These are phyloP conservation scores for Malaclemys terrapin DNA, from an alignment of 2,113 vertebrate species.

Conservation along the genomic window DNA sequence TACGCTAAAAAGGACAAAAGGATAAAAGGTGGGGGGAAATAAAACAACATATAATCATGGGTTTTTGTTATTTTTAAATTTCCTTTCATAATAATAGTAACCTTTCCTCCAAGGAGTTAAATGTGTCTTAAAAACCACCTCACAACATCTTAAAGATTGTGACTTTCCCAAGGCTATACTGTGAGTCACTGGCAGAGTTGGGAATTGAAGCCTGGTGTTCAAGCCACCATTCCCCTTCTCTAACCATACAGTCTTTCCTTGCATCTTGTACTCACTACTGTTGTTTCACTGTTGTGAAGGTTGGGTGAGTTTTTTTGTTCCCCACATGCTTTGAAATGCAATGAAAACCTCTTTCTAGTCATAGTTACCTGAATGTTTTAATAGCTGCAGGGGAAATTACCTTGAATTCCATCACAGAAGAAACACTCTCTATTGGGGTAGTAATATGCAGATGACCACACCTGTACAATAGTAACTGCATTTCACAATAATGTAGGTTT, in stretches of 20 bases:
- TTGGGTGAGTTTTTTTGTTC: not conserved
- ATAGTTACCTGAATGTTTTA: not conserved
- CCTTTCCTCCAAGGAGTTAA: not conserved
- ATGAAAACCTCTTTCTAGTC: not conserved
- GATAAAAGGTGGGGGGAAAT: not conserved
- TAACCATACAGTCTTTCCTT: not conserved
- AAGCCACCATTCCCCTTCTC: not conserved
- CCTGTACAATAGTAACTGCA: not conserved
- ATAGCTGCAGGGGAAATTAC: not conserved
- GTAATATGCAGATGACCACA: not conserved
- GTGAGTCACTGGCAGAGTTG: not conserved
- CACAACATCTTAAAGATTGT: not conserved
- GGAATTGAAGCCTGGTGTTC: not conserved
- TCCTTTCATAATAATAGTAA: conserved; percentile 8
- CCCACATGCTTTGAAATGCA: not conserved
- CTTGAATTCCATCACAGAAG: not conserved
- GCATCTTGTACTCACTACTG: not conserved
- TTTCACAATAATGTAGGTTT: not conserved
- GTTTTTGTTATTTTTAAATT: conserved; percentile 2
- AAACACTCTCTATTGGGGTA: not conserved
- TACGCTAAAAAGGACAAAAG: not conserved
- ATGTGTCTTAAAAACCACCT: not conserved
- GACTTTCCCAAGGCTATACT: not conserved
- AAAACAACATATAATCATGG: not conserved
- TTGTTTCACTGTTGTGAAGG: not conserved